phyloP scores from a whole-genome alignment of 2,797 vertebrate genomes.

The Sternarchorhynchus goeldii region DNA sequence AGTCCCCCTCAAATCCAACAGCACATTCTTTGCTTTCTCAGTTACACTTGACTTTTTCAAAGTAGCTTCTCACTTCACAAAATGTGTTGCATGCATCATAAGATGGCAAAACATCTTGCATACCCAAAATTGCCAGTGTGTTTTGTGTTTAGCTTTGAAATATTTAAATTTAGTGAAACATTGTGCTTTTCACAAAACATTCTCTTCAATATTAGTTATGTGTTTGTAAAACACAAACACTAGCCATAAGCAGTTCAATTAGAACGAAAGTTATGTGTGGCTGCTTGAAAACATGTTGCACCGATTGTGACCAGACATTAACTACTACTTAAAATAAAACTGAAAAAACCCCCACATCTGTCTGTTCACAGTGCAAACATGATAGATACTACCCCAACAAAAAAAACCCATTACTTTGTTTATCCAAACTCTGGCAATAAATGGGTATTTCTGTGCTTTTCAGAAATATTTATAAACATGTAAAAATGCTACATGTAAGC shows the following conservation, averaged over 20 bases:
- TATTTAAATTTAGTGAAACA: slow-evolving; percentile 42
- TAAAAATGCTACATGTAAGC: neutral
- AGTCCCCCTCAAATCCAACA: slow-evolving; percentile 2
- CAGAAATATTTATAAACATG: slow-evolving; percentile 2
- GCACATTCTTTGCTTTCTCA: slow-evolving; percentile 16
- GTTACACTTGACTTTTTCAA: slow-evolving; percentile 20
- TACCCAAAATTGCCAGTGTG: slow-evolving; percentile 47
- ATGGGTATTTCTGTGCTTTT: neutral
- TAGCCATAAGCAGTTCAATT: slow-evolving; percentile 35
- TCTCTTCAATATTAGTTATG: slow-evolving; percentile 25
- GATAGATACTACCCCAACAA: slow-evolving; percentile 4
- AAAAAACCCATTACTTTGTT: neutral
- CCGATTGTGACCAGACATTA: slow-evolving; percentile 25
- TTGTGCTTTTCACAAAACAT: slow-evolving; percentile 37
- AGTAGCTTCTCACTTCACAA: slow-evolving; percentile 35
- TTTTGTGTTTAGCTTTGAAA: slow-evolving; percentile 52
- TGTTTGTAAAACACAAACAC: slow-evolving; percentile 52
- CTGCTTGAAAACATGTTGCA: slow-evolving; percentile 24
- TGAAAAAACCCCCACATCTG: slow-evolving; percentile 27
- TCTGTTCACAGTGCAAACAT: neutral
- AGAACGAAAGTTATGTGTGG: slow-evolving; percentile 39
- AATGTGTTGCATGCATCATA: slow-evolving; percentile 35
- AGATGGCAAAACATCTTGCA: slow-evolving; percentile 31
- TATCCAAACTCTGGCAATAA: neutral
- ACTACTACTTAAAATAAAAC: slow-evolving; percentile 14